Conservation (phyloP, 92 coral and sea anemone genomes). For the Paramuricea clavata region DNA sequence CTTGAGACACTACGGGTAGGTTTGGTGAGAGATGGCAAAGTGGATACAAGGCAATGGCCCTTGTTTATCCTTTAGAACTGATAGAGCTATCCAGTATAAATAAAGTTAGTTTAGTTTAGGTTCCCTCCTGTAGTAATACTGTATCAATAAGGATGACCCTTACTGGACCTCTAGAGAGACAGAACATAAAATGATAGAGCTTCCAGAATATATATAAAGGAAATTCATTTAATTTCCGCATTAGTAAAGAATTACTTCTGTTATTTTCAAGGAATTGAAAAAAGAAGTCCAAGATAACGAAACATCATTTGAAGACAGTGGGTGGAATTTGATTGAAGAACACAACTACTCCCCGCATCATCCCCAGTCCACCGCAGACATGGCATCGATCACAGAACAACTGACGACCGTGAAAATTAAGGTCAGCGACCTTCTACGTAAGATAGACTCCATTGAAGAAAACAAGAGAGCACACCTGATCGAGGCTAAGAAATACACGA, state of each 20-base stretch:
- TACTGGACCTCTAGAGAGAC: no score
- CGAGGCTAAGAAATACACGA: slow-evolving; percentile 75
- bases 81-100: background rate
- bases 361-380: slow-evolving; percentile 75
- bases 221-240: background rate
- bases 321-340: slow-evolving; percentile 41
- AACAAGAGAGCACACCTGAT: slow-evolving; percentile 88
- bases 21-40: no score
- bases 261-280: slow-evolving; percentile 21
- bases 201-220: no score
- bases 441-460: slow-evolving; percentile 80
- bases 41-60: no score
- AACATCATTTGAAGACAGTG: slow-evolving; percentile 36
- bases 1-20: slow-evolving; percentile 78
- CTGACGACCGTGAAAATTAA: slow-evolving; percentile 87
- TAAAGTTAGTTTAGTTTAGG: no score
- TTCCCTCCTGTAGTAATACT: no score
- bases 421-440: slow-evolving; percentile 81
- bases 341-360: slow-evolving; percentile 47
- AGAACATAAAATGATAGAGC: no score
- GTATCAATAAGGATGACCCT: no score
- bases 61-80: no score
- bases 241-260: background rate
- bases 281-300: slow-evolving; percentile 25
- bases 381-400: slow-evolving; percentile 82